Conservation (phyloP, 2,888 invertebrate genomes). For the Brachycybe producta region DNA sequence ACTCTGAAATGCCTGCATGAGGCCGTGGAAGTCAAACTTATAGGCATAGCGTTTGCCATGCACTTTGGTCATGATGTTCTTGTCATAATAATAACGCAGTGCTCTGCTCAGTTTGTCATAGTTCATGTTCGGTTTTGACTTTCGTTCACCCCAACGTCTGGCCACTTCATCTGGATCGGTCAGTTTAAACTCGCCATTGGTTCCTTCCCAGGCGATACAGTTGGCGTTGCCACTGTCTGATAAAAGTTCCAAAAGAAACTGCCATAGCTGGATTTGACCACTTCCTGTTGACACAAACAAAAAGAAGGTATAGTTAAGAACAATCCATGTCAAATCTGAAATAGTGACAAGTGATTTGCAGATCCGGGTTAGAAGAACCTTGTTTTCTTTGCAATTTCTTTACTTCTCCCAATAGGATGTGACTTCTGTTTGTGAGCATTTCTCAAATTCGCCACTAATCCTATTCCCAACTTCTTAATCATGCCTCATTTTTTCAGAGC, state of each 20-base stretch:
- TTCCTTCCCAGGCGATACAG: constrained; percentile 91
- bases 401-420: neutral
- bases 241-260: constrained; percentile 91
- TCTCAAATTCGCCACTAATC: no score
- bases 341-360: no score
- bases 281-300: no score
- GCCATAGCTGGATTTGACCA: constrained; percentile 97
- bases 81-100: constrained; percentile 90
- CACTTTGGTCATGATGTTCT: constrained; percentile 97
- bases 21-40: constrained; percentile 88
- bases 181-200: constrained; percentile 90
- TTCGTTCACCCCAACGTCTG: constrained; percentile 86
- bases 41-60: constrained; percentile 93
- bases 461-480: no score
- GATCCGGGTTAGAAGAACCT: no score
- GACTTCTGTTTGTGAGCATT: neutral
- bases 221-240: constrained; percentile 75
- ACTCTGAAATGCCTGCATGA: constrained; percentile 51
- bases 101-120: constrained; percentile 92
- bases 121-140: constrained; percentile 96
- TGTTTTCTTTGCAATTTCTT: no score
- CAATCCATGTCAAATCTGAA: neutral
- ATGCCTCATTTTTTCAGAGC: no score
- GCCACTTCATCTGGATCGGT: constrained; percentile 93
- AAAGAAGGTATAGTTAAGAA: neutral